Evolutionary conservation across 2,113 vertebrate genomes (phyloP).

Genomic region (Alethe castanea): DNA sequence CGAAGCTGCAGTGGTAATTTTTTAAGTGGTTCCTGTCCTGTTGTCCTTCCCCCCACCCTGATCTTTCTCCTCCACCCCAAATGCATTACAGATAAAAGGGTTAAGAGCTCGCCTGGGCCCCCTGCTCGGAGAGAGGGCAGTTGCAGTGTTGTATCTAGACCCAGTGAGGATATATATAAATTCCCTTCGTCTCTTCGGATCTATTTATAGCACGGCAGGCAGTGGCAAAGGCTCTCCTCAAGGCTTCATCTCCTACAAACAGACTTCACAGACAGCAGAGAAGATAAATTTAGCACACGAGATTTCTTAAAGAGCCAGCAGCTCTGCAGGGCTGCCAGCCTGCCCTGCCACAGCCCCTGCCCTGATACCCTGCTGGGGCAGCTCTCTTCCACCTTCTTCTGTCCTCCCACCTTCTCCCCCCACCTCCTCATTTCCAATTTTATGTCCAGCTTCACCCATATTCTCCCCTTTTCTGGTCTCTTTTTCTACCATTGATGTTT

Average conservation of each 20-base stretch:
- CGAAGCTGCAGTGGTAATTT: not conserved
- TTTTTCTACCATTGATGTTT: not conserved
- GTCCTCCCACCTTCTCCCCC: too few relatives aligned
- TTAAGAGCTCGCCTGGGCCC: slow-evolving; percentile 47
- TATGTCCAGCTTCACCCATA: not conserved
- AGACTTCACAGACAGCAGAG: slow-evolving; percentile 61
- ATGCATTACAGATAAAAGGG: slow-evolving; percentile 1
- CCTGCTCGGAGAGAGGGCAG: slow-evolving; percentile 36
- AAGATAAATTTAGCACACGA: slow-evolving; percentile 65
- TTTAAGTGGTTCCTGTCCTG: not conserved
- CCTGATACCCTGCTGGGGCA: not conserved
- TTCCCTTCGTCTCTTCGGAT: slow-evolving; percentile 23
- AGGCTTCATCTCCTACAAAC: slow-evolving; percentile 66
- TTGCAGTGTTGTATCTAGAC: slow-evolving; percentile 52
- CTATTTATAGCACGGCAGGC: slow-evolving; percentile 59
- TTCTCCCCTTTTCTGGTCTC: not conserved
- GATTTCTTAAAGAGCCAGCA: slow-evolving; percentile 58
- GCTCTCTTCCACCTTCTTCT: not conserved
- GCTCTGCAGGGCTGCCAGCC: not conserved
- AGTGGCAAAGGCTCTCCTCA: slow-evolving; percentile 63
- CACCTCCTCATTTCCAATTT: not conserved
- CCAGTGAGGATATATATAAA: slow-evolving; percentile 59
- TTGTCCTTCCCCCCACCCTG: not conserved
- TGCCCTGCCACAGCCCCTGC: not conserved
- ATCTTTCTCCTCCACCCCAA: slow-evolving; percentile 1